Percentiles rank a stretch among this genome's conserved stretches.
Conservation (phyloP, 2,888 invertebrate species). For the Drosophila hamatofila region DNA sequence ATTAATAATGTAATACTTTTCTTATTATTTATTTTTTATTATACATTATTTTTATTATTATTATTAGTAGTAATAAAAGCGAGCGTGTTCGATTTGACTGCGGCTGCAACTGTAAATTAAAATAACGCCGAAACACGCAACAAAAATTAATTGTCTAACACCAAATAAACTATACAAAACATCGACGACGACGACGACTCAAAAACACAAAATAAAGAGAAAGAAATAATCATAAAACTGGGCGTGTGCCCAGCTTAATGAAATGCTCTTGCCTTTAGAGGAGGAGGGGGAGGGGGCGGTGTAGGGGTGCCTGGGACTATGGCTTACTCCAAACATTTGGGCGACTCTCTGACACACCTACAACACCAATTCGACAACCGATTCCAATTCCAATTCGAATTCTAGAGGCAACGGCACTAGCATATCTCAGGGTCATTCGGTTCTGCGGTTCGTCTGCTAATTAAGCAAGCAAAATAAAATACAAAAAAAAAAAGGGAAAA, state of each 20-base stretch:
- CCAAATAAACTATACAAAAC: constrained; percentile 76
- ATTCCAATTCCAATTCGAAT: constrained; percentile 18
- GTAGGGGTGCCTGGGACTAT: constrained; percentile 7
- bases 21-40: constrained; percentile 5
- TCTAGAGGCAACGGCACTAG: constrained; percentile 25
- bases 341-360: constrained; percentile 69
- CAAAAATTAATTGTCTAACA: constrained; percentile 85
- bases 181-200: constrained; percentile 21
- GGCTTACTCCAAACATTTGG: constrained; percentile 41
- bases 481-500: constrained; percentile 31
- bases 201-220: constrained; percentile 18
- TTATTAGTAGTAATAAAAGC: constrained; percentile 54
- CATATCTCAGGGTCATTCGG: constrained; percentile 47
- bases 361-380: constrained; percentile 40
- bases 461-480: constrained; percentile 61
- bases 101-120: constrained; percentile 76
- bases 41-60: constrained; percentile 12
- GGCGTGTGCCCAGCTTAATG: constrained; percentile 68
- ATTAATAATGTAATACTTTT: constrained; percentile 24
- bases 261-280: constrained; percentile 36
- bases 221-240: constrained; percentile 57
- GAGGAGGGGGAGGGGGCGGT: background rate
- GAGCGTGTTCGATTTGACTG: constrained; percentile 61
- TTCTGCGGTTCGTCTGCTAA: constrained; percentile 67
- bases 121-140: constrained; percentile 82